Percentiles rank a stretch among this genome's conserved stretches.
phyloP scores from a whole-genome alignment of 2,888 invertebrate species.

The Lithophane ornitopus region DNA sequence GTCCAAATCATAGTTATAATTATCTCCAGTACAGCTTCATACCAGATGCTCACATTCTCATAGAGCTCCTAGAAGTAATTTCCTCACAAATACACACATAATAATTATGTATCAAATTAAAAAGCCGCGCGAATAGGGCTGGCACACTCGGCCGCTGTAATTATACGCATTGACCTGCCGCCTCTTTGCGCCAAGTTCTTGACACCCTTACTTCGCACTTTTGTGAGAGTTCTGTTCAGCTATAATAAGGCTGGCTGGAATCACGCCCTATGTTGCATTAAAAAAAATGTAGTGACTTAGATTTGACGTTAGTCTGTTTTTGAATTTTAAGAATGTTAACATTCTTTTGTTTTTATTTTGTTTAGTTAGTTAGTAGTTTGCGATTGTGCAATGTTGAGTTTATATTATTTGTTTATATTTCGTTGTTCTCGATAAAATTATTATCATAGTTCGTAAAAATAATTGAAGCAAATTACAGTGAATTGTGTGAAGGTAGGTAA shows the following conservation, averaged over 20 bases:
- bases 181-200: constrained; percentile 58
- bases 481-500: neutral
- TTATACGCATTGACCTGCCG: constrained; percentile 67
- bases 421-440: too few relatives aligned
- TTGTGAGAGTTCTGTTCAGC: constrained; percentile 52
- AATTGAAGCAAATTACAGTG: neutral
- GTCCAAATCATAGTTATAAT: neutral
- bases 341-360: constrained; percentile 1
- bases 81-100: constrained; percentile 21
- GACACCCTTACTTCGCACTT: constrained; percentile 65
- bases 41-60: neutral
- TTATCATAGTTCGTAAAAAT: neutral
- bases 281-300: constrained; percentile 6
- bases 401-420: neutral
- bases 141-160: constrained; percentile 51
- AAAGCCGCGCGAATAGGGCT: constrained; percentile 42
- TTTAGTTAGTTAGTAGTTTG: neutral
- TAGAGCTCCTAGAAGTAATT: neutral
- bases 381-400: too few relatives aligned
- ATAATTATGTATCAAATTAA: constrained; percentile 62
- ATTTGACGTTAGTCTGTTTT: constrained; percentile 20
- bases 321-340: constrained; percentile 11
- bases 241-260: constrained; percentile 55
- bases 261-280: constrained; percentile 14
- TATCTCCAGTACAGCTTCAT: neutral